Percentiles rank a stretch among this genome's conserved stretches.
Conservation (phyloP, 2,113 vertebrate genomes). For the Casuarius casuarius region DNA sequence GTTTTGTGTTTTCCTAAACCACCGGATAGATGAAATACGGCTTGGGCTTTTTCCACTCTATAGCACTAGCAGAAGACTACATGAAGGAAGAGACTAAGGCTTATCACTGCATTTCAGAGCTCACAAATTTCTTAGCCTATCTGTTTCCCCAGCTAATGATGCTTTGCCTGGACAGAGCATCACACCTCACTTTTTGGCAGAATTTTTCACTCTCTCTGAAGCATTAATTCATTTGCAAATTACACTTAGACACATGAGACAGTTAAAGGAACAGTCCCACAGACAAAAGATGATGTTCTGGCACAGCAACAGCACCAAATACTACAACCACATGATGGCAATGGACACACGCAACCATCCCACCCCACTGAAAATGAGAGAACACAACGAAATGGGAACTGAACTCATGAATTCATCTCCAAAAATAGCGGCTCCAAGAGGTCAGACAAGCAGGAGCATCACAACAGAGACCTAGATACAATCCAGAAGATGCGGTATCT, state of each 20-base stretch:
- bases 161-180: neutral
- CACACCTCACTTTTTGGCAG: neutral
- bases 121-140: neutral
- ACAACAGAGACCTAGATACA: neutral
- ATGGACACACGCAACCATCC: neutral
- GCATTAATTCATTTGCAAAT: neutral
- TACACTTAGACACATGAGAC: neutral
- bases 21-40: neutral
- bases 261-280: neutral
- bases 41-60: neutral
- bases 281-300: neutral
- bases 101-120: neutral
- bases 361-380: neutral
- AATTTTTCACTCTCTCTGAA: neutral
- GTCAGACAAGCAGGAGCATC: neutral
- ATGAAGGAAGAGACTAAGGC: neutral
- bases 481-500: neutral
- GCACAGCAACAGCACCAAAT: neutral
- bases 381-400: neutral
- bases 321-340: neutral
- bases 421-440: neutral
- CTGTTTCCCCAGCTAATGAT: neutral
- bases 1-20: neutral
- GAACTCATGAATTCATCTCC: neutral
- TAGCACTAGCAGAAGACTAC: neutral